Evolutionary conservation across 1,140 invertebrate genomes (phyloP), one percentile per base, ranked within the genome.

Genomic region (Tetragnatha versicolor): DNA sequence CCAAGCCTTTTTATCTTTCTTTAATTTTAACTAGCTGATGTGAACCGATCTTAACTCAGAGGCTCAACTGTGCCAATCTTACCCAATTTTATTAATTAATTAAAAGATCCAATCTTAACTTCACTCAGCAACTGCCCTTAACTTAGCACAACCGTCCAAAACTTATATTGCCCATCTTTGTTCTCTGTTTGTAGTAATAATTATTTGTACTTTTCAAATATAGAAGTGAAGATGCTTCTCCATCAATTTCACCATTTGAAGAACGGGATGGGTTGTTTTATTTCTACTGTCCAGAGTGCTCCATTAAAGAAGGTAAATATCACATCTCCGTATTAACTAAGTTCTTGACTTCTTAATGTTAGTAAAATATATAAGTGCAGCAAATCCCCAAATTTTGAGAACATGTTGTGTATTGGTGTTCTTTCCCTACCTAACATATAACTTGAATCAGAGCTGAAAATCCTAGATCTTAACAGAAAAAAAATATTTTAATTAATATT

Each of bases 261-360:
- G 35, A 37, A 37, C 22, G 45, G 37, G 72, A 75, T 63, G 58
- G 72, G 0, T 17, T 75, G 6, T 49, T 55, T 17, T 75, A 75
- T 75, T 75, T 63, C 35, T 49, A 75, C 17, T 75, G 72, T 35
- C 72, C 72, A 20, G 72, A 63, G 14, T 75, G 72, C 42, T 55
- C 5, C 7, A 37, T n/a, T 29, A 47, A 63, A 35, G 25, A 45
- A 53, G 10, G 49, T 25, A 22, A 51, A 17, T 45, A 45, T 20
- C 39, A 20, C n/a, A 5, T 33, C 17, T 9, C 39, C 7, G 39
- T 42, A 42, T 9, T 7, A 42, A 42, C 39, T 42, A 42, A 7
- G 7, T 42, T 42, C 7, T 7, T 9, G 17, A 17, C 17, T 42
- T 42, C 17, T 42, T 17, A 42, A 9, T 9, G 39, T 7, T 7